Percentiles rank a stretch among this genome's conserved stretches.
Evolutionary conservation across 2,888 invertebrate genomes (phyloP).

Genomic region (Idaea straminata): DNA sequence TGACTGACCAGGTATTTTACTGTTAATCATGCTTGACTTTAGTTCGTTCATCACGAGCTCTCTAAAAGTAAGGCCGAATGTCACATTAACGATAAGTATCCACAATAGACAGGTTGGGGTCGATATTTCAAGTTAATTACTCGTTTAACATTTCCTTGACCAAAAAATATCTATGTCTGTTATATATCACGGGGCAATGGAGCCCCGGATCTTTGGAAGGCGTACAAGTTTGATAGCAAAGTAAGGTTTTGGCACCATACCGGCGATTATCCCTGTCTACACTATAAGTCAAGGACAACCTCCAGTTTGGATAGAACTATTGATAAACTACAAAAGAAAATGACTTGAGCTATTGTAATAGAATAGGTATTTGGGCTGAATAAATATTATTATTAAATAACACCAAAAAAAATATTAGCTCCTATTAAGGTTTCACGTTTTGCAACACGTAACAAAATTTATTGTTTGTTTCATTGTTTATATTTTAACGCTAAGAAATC

Average conservation of each 20-base stretch:
- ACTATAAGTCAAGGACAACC: too few relatives aligned
- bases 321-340: too few relatives aligned
- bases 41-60: background rate
- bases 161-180: background rate
- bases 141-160: background rate
- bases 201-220: too few relatives aligned
- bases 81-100: background rate
- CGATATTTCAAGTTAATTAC: background rate
- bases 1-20: slow-evolving; percentile 49
- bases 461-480: slow-evolving; percentile 4
- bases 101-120: background rate
- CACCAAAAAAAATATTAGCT: background rate
- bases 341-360: too few relatives aligned
- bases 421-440: background rate
- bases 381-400: too few relatives aligned
- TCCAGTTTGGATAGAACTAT: too few relatives aligned
- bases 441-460: background rate
- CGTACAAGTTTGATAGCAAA: too few relatives aligned
- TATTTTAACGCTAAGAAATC: slow-evolving; percentile 7
- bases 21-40: slow-evolving; percentile 7
- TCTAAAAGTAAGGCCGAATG: background rate
- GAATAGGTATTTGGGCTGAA: too few relatives aligned
- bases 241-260: too few relatives aligned
- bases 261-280: too few relatives aligned
- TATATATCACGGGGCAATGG: background rate